Evolutionary conservation across 1,140 invertebrate species (phyloP).

Genomic region (Pomacea maculata): DNA sequence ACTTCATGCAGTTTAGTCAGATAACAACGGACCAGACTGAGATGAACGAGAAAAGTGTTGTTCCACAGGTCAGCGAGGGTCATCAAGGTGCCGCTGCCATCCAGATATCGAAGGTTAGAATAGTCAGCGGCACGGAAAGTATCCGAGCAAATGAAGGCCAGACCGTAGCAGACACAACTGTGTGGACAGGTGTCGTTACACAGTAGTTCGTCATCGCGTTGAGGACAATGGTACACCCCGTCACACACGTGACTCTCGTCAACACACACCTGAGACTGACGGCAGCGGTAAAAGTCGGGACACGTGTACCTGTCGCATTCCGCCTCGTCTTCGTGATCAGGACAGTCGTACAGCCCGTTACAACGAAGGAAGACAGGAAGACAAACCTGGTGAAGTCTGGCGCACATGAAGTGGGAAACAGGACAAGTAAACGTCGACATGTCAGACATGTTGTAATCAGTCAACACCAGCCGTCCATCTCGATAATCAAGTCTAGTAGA

Average conservation of each 20-base stretch:
- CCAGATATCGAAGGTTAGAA: constrained; percentile 18
- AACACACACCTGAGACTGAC: constrained; percentile 14
- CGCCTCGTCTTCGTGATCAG: constrained; percentile 17
- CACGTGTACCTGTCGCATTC: constrained; percentile 8
- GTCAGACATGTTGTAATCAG: no score
- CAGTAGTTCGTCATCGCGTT: constrained; percentile 23
- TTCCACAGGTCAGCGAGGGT: not conserved
- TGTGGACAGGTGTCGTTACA: constrained; percentile 22
- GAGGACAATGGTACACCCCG: constrained; percentile 4
- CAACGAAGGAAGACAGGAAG: constrained; percentile 24
- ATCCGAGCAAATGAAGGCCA: constrained; percentile 15
- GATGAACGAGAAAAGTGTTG: constrained; percentile 14
- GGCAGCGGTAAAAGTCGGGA: constrained; percentile 19
- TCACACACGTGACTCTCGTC: constrained; percentile 21
- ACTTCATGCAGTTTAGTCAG: not conserved
- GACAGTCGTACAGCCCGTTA: constrained; percentile 9
- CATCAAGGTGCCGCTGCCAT: not conserved
- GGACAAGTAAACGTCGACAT: constrained; percentile 1
- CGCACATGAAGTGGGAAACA: constrained; percentile 7
- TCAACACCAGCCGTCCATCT: no score
- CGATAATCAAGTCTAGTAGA: no score
- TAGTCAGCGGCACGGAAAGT: not conserved
- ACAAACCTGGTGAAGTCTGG: not conserved
- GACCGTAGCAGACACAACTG: constrained; percentile 8
- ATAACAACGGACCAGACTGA: constrained; percentile 7